Evolutionary conservation across 2,797 vertebrate genomes (phyloP).

Genomic region (Vipera ursinii): DNA sequence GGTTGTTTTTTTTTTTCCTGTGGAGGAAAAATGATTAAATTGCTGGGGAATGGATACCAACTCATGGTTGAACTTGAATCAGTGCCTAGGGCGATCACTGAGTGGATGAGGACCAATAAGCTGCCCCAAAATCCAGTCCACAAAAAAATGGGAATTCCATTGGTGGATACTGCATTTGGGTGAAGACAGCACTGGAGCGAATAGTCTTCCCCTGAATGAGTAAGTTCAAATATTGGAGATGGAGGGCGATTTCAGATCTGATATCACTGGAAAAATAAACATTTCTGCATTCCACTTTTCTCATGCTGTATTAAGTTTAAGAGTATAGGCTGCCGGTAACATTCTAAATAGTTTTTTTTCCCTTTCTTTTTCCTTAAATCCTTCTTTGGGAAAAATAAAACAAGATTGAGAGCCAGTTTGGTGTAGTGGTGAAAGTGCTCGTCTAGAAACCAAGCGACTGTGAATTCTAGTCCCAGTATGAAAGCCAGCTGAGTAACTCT

Average conservation of each 20-base stretch:
- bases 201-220: background rate
- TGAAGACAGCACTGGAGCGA: background rate
- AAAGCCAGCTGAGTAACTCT: no score
- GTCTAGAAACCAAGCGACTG: no score
- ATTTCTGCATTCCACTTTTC: background rate
- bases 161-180: background rate
- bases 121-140: background rate
- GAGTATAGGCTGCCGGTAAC: background rate
- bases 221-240: background rate
- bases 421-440: no score
- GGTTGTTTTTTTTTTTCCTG: background rate
- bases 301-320: background rate
- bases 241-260: no score
- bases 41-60: background rate
- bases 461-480: no score
- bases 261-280: background rate
- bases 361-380: background rate
- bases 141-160: background rate
- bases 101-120: background rate
- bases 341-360: background rate
- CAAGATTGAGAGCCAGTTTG: no score
- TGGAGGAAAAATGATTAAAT: background rate
- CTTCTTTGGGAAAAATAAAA: no score
- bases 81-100: background rate
- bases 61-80: background rate